Evolutionary conservation across 2,888 invertebrate genomes (phyloP), one percentile per base, ranked within the genome.

Genomic region (Apocheima hispidaria): DNA sequence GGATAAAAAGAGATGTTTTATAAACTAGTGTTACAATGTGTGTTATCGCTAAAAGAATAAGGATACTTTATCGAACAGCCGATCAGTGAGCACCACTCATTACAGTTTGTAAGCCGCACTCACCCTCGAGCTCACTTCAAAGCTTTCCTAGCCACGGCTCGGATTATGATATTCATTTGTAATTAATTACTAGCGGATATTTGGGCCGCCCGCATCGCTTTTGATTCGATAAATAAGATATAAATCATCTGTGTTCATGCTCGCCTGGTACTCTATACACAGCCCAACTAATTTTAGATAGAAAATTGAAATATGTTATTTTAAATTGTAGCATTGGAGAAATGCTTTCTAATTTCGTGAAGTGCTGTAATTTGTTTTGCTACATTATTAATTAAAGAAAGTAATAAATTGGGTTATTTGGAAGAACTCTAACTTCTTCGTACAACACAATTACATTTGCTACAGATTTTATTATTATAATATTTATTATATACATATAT

Each of bases 81-180:
- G 12, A 4, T 18, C 46, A 58, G 38, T 52, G 52, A 36, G 20
- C 16, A 40, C 41, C 23, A n/a, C 6, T 46, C 54, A 14, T 40
- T 36, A 55, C 48, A 46, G 30, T 41, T 44, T 51, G 51, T 60
- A 38, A 30, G 44, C 43, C 33, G 30, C 51, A 40, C 43, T 43
- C 10, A 48, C 48, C 26, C 21, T 65, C 65, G 48, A 46, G 35
- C 58, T 36, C 57, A 73, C 70, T 70, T 76, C 76, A 77, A 80
- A 80, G 79, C 66, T 40, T 36, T 38, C 38, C 46, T 40, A 40
- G 44, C 46, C 30, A 50, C 58, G 53, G 56, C 60, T 63, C 60
- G 61, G 72, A 76, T 78, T 79, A 76, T 79, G 78, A 77, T 79
- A 74, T 78, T 78, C 76, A 65, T 71, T 69, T 66, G 73, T 71